Percentiles rank a stretch among this genome's conserved stretches.
phyloP scores from a whole-genome alignment of 2,797 vertebrate species.

The Eurystomus glaucurus region DNA sequence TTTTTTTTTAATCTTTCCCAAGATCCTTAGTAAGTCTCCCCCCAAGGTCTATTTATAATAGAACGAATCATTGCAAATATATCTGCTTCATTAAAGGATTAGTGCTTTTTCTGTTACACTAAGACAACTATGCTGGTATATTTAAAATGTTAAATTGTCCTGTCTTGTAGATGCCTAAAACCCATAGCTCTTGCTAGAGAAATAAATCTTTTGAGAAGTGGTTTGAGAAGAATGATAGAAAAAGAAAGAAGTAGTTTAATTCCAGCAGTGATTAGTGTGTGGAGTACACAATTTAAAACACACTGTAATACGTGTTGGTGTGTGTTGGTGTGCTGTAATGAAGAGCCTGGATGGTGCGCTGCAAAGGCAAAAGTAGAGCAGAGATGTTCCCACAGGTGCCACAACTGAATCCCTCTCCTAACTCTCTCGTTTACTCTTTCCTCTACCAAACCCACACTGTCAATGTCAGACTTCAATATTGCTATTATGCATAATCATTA shows the following conservation, averaged over 20 bases:
- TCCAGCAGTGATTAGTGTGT: neutral
- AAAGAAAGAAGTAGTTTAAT: neutral
- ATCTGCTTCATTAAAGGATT: neutral
- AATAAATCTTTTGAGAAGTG: neutral
- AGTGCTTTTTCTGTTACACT: neutral
- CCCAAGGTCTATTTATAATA: neutral
- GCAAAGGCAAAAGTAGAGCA: neutral
- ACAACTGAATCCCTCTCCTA: neutral
- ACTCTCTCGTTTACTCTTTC: neutral
- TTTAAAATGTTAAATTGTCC: neutral
- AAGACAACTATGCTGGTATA: neutral
- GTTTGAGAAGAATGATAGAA: neutral
- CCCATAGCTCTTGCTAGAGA: neutral
- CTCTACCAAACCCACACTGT: neutral
- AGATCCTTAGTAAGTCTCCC: neutral
- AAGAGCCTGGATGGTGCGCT: neutral
- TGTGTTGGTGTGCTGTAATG: neutral
- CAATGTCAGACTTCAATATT: neutral
- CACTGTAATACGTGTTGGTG: neutral
- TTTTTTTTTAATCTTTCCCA: neutral
- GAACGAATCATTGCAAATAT: conserved; percentile 9
- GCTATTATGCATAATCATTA: rapidly evolving
- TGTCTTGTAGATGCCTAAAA: neutral
- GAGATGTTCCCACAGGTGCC: neutral
- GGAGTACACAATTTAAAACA: neutral